Percentiles rank a stretch among this genome's conserved stretches.
Conservation (phyloP, 53 echinoderm and acorn worm species). For the Holothuria leucospilota region DNA sequence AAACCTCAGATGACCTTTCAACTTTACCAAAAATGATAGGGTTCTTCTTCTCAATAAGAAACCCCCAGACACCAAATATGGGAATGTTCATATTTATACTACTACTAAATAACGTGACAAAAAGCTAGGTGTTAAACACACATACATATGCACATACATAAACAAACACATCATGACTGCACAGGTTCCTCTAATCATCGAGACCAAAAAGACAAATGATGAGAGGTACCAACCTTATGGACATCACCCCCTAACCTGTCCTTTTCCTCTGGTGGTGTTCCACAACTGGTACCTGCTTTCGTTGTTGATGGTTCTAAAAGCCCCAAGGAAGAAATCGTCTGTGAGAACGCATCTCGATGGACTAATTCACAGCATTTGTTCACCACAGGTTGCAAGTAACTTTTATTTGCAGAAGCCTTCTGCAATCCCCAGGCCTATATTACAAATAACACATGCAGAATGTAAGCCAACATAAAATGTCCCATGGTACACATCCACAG, state of each 20-base stretch:
- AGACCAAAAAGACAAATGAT: not conserved
- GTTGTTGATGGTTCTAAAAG: slow-evolving; percentile 35
- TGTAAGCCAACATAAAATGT: not conserved
- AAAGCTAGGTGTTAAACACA: no score
- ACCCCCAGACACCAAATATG: no score
- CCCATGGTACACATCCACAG: no score
- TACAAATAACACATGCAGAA: not conserved
- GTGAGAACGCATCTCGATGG: slow-evolving; percentile 63
- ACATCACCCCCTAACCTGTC: not conserved
- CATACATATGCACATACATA: no score
- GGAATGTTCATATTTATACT: no score
- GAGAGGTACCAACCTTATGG: not conserved
- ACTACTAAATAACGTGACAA: no score
- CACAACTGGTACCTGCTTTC: slow-evolving; percentile 8
- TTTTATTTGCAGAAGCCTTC: slow-evolving; percentile 58
- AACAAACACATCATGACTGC: no score
- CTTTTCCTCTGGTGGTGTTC: not conserved
- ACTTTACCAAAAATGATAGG: no score
- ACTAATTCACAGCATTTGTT: slow-evolving; percentile 58
- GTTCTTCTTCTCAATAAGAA: no score
- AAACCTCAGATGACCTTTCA: no score
- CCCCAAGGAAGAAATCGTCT: slow-evolving; percentile 60
- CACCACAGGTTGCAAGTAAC: slow-evolving; percentile 60
- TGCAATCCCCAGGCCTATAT: slow-evolving; percentile 74
- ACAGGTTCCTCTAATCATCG: no score